phyloP scores from a whole-genome alignment of 2,888 invertebrate species.

The Meiosimyza platycephala region DNA sequence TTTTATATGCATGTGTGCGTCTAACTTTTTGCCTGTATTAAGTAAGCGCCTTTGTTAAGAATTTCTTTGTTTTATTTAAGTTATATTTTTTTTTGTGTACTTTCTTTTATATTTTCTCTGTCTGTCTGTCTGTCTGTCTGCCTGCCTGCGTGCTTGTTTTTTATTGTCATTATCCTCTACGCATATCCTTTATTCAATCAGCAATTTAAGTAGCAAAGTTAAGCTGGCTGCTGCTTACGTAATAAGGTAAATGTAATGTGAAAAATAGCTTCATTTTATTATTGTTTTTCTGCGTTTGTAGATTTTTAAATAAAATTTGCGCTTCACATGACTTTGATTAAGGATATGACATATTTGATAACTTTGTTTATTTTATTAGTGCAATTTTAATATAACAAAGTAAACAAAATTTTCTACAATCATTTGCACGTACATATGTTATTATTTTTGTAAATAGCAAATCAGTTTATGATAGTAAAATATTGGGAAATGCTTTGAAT shows the following conservation, averaged over 20 bases:
- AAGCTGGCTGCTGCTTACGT: conserved; percentile 11
- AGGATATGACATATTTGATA: no score
- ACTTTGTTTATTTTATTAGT: no score
- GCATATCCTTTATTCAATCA: conserved; percentile 41
- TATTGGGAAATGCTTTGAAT: no score
- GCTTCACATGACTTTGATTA: not conserved
- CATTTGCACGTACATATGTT: no score
- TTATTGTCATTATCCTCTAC: conserved; percentile 7
- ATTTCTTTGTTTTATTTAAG: not conserved
- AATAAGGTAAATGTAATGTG: conserved; percentile 10
- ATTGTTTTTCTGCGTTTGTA: not conserved
- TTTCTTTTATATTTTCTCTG: conserved; percentile 6
- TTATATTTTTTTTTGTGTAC: conserved; percentile 6
- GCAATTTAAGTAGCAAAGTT: conserved; percentile 32
- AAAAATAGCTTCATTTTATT: not conserved
- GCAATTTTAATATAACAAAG: no score
- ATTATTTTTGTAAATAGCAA: no score
- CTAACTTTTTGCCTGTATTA: not conserved
- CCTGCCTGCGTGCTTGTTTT: no score
- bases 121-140: not conserved
- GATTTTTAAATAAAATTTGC: conserved; percentile 2
- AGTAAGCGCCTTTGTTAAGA: not conserved
- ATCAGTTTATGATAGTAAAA: no score
- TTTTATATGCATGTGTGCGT: conserved; percentile 38
- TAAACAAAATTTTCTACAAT: no score